These are phyloP conservation scores for Thaleichthys pacificus DNA, from an alignment of 2,797 vertebrate genomes.

Conservation along the genomic window DNA sequence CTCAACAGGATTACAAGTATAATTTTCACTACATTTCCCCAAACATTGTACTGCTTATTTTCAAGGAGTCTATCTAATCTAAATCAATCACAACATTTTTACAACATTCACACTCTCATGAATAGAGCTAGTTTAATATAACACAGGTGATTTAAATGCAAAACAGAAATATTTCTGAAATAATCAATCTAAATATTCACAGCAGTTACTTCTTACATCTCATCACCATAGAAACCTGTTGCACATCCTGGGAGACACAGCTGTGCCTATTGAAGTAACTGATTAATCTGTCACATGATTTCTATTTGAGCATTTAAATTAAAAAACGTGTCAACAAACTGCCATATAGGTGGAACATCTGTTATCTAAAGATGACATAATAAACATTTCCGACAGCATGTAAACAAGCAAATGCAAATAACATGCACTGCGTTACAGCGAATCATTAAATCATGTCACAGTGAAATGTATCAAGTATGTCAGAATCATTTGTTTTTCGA, in stretches of 20 bases:
- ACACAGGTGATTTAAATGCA: not conserved
- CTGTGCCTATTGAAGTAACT: not conserved
- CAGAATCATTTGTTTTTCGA: not conserved
- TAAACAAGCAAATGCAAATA: not conserved
- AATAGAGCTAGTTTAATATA: no score
- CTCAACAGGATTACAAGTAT: not conserved
- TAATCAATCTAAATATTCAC: not conserved
- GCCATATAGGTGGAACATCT: not conserved
- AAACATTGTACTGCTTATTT: not conserved
- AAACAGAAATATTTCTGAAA: no score
- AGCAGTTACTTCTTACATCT: conserved; percentile 2
- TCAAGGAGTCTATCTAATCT: not conserved
- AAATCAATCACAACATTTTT: not conserved
- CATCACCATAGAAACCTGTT: conserved; percentile 7
- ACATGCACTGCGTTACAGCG: not conserved
- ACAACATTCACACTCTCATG: not conserved
- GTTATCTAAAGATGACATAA: not conserved
- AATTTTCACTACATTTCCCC: not conserved
- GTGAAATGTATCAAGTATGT: not conserved
- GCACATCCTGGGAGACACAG: not conserved
- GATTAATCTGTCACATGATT: not conserved
- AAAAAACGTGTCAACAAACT: not conserved
- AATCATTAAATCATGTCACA: not conserved
- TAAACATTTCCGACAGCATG: not conserved
- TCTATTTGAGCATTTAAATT: not conserved